These are phyloP conservation scores for Neocrepidodera transversa DNA, from an alignment of 2,888 invertebrate species.

Conservation along the genomic window DNA sequence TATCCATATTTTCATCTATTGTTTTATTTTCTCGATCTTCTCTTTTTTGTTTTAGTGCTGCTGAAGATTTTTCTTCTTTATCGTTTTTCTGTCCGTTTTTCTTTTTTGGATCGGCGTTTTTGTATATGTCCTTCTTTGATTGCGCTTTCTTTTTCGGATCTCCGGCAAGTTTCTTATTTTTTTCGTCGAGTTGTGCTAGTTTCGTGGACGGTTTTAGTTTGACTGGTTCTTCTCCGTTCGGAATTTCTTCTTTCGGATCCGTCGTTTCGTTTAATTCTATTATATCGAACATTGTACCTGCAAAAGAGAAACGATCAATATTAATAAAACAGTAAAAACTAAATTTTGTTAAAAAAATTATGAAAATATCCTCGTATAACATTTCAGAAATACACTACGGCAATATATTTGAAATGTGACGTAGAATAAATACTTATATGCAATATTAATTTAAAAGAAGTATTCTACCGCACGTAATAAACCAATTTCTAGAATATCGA, in stretches of 20 bases:
- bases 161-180: conserved; percentile 14
- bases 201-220: conserved; percentile 29
- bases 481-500: too few relatives aligned
- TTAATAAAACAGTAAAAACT: neutral
- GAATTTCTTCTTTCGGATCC: conserved; percentile 40
- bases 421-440: too few relatives aligned
- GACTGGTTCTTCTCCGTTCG: conserved; percentile 22
- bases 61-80: neutral
- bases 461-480: too few relatives aligned
- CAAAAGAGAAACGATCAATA: conserved; percentile 25
- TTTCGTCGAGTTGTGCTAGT: conserved; percentile 25
- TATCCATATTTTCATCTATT: conserved; percentile 13
- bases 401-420: too few relatives aligned
- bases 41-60: neutral
- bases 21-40: neutral
- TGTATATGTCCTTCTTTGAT: conserved; percentile 44
- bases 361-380: too few relatives aligned
- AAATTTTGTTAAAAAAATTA: too few relatives aligned
- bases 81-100: conserved; percentile 7
- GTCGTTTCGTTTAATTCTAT: conserved; percentile 58
- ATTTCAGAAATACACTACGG: too few relatives aligned
- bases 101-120: conserved; percentile 43
- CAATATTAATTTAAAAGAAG: too few relatives aligned
- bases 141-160: conserved; percentile 44
- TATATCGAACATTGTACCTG: conserved; percentile 58